Evolutionary conservation across 2,888 invertebrate genomes (phyloP).

Genomic region (Ptilodon capucinus): DNA sequence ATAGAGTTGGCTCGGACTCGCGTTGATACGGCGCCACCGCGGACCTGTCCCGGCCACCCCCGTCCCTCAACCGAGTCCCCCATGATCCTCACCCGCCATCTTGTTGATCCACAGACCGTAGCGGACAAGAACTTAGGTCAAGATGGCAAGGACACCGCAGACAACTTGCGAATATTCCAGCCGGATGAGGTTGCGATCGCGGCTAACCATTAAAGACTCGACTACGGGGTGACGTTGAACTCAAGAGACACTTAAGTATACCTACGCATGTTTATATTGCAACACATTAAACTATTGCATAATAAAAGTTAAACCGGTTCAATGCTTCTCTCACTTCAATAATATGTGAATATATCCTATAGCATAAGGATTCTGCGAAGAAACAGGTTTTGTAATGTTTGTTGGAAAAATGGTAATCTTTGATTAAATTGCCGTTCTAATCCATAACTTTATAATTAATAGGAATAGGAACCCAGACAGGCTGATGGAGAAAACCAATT

Average conservation of each 20-base stretch:
- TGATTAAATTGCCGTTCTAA: neutral
- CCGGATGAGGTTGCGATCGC: slow-evolving; percentile 28
- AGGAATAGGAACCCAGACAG: no score
- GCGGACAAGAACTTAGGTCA: slow-evolving; percentile 51
- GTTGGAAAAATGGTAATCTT: slow-evolving; percentile 10
- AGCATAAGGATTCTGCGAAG: slow-evolving; percentile 29
- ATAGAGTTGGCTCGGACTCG: slow-evolving; percentile 63
- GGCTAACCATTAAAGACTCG: slow-evolving; percentile 26
- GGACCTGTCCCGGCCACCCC: slow-evolving; percentile 57
- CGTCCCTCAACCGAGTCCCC: slow-evolving; percentile 55
- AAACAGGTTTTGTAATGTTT: slow-evolving; percentile 29
- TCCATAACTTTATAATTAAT: neutral
- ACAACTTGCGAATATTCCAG: slow-evolving; percentile 39
- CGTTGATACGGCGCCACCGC: slow-evolving; percentile 45
- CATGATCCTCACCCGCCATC: slow-evolving; percentile 65
- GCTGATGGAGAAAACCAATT: neutral
- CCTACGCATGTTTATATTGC: slow-evolving; percentile 16
- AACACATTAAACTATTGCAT: slow-evolving; percentile 44
- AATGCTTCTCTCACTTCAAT: slow-evolving; percentile 42
- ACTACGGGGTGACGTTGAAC: slow-evolving; percentile 38
- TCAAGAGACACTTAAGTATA: slow-evolving; percentile 19
- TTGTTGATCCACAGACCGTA: slow-evolving; percentile 66
- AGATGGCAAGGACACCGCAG: slow-evolving; percentile 59
- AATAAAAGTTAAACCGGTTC: slow-evolving; percentile 49
- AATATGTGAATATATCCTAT: no score